These are phyloP conservation scores for Sander lucioperca DNA, from an alignment of 2,113 vertebrate species.

Conservation along the genomic window DNA sequence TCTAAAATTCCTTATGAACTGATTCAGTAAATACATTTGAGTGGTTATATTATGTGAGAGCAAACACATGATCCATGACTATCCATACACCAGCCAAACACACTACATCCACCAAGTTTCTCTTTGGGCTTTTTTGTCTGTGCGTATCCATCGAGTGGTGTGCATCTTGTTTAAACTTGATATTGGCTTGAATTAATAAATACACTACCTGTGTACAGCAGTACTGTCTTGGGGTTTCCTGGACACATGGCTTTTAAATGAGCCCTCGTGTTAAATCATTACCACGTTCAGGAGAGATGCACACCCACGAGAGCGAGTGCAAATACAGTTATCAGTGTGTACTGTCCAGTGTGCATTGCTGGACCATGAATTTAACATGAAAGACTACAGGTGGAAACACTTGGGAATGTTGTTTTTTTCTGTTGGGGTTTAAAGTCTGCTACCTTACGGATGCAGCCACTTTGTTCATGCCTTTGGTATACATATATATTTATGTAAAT, in stretches of 20 bases:
- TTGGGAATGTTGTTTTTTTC: conserved; percentile 52
- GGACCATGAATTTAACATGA: conserved; percentile 80
- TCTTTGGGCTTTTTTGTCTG: background rate
- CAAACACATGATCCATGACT: background rate
- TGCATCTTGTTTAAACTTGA: conserved; percentile 12
- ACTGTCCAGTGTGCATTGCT: conserved; percentile 52
- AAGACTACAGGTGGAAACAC: conserved; percentile 47
- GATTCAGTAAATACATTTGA: background rate
- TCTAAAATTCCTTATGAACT: background rate
- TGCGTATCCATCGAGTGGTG: background rate
- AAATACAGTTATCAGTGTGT: conserved; percentile 34
- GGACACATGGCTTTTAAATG: conserved; percentile 62
- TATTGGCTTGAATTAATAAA: conserved; percentile 13
- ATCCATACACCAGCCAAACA: background rate
- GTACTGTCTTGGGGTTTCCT: conserved; percentile 25
- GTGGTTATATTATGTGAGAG: background rate
- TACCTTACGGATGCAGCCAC: conserved; percentile 70
- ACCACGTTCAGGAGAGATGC: conserved; percentile 46
- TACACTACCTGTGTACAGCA: conserved; percentile 44
- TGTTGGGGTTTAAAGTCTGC: conserved; percentile 60
- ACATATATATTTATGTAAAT: conserved; percentile 77
- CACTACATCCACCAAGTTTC: background rate
- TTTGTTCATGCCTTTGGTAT: conserved; percentile 72
- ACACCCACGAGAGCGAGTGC: conserved; percentile 27
- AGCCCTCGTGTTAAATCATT: conserved; percentile 60